Base-by-base conservation (phyloP, 1,140 invertebrate species). In the Ceratina calcarata region DNA sequence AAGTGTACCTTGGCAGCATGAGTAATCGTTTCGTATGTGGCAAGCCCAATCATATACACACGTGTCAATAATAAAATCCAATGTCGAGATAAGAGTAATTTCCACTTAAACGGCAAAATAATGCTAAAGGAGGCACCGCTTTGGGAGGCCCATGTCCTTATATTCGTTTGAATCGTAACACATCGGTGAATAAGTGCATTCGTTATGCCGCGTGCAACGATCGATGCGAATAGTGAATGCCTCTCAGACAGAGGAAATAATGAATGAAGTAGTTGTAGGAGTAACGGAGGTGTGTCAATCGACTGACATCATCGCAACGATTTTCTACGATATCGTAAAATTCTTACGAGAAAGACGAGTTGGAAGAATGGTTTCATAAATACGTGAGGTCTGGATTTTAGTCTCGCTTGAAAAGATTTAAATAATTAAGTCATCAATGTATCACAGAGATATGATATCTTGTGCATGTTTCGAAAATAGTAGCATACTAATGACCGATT, bases 1-100 rank as follows among this genome's bases (percentile, higher is more conserved):
- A 60, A 77, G 57, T 27, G 32, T 20, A 20, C 10, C 12, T 22
- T 24, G n/a, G 20, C 13, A 37, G 27, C 65, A 51, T 75, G 60
- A 66, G 67, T 70, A 81, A 81, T 77, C 24, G 27, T 58, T 37
- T 82, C 51, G 45, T 67, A 66, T n/a, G 68, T 60, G 16, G 70
- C 20, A 64, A 64, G 6, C 61, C 16, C 66, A 71, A 69, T 82
- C 61, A 37, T 32, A 20, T 18, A 3, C 58, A 27, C 64, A 58
- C 58, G 49, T 73, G 22, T 62, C 81, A 62, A 62, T 72, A 51
- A 66, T 45, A 12, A 37, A 60, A 24, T n/a, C 3, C 37, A 15
- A 69, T 75, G 8, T 13, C 15, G 13, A 65, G 24, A 58, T 24
- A 58, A n/a, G 32, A 61, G 49, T 61, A 60, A 60, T 61, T 77